Evolutionary conservation across 2,113 vertebrate species (phyloP).

Genomic region (Ia io): DNA sequence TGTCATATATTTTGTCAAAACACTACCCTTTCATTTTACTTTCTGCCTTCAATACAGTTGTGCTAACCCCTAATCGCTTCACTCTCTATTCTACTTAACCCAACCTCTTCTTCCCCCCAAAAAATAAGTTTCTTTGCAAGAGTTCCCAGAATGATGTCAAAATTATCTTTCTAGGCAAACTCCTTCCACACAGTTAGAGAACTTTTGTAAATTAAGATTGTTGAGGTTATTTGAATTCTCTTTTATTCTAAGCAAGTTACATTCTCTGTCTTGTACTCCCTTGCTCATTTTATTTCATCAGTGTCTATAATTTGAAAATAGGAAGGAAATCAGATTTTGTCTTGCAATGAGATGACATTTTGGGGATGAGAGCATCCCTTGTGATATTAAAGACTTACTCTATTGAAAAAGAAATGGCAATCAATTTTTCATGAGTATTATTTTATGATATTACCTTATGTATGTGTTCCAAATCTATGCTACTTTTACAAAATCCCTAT

Average conservation of each 20-base stretch:
- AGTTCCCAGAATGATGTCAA: constrained; percentile 32
- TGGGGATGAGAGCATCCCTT: constrained; percentile 30
- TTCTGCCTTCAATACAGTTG: constrained; percentile 31
- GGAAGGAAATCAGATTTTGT: constrained; percentile 67
- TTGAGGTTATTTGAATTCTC: constrained; percentile 60
- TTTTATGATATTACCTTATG: constrained; percentile 16
- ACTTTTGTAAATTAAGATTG: constrained; percentile 38
- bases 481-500: not conserved
- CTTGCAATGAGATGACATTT: constrained; percentile 43
- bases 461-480: not conserved
- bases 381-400: constrained; percentile 59
- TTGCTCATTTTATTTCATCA: constrained; percentile 65
- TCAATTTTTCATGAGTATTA: constrained; percentile 32
- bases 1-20: not conserved
- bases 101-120: not conserved
- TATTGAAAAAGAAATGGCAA: constrained; percentile 44
- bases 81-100: constrained; percentile 6
- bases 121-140: constrained; percentile 51
- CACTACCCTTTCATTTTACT: not conserved
- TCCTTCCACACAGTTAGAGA: not conserved
- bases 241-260: constrained; percentile 67
- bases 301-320: constrained; percentile 67
- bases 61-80: constrained; percentile 33
- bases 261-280: constrained; percentile 55
- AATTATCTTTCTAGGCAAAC: constrained; percentile 35